A percentile compares a stretch with the other conserved stretches of the same genome.
phyloP scores from a whole-genome alignment of 2,888 invertebrate genomes.

The Plagiodera versicolora region DNA sequence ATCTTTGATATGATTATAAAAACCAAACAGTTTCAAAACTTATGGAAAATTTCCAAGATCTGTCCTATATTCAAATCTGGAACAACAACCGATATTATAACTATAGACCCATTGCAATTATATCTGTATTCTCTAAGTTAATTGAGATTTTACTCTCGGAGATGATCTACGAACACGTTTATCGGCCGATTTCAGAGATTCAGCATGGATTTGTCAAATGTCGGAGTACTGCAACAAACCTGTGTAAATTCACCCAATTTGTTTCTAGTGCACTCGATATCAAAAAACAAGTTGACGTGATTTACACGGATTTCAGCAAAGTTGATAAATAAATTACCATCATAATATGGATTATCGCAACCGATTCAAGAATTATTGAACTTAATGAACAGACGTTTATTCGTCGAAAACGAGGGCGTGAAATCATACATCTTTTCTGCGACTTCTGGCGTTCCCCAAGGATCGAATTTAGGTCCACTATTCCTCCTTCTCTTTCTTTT shows the following conservation, averaged over 20 bases:
- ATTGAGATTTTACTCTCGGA: not conserved
- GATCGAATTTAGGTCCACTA: not conserved
- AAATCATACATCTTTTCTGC: not conserved
- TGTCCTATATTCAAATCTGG: not conserved
- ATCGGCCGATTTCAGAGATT: not conserved
- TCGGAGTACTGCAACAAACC: not conserved
- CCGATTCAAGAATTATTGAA: too few species aligned
- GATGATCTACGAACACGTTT: not conserved
- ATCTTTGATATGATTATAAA: not conserved
- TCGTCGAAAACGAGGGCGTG: not conserved
- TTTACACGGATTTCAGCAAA: not conserved
- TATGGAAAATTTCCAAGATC: not conserved
- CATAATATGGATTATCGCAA: too few species aligned
- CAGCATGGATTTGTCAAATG: not conserved
- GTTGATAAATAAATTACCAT: too few species aligned
- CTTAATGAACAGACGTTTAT: not conserved
- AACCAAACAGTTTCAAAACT: not conserved
- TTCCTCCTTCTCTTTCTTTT: not conserved
- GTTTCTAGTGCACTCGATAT: not conserved
- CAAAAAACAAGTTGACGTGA: not conserved
- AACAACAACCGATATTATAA: not conserved
- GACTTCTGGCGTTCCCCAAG: not conserved
- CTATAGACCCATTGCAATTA: slow-evolving; percentile 2
- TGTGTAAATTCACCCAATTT: not conserved
- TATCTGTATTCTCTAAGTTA: not conserved